Percentiles rank a stretch among this genome's conserved stretches.
phyloP scores from a whole-genome alignment of 1,140 invertebrate species.

The Harpegnathos saltator region DNA sequence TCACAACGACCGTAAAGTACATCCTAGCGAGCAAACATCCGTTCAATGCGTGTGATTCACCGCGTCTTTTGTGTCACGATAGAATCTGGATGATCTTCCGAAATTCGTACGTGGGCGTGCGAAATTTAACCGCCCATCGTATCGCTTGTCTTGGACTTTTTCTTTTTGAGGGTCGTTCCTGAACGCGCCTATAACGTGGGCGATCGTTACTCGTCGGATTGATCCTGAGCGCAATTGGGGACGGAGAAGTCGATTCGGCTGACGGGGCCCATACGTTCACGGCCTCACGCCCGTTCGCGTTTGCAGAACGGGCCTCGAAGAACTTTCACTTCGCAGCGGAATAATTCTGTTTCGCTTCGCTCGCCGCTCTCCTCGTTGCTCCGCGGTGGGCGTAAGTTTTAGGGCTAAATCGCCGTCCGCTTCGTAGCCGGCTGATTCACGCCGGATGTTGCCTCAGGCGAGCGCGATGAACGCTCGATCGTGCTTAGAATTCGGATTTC shows the following conservation, averaged over 20 bases:
- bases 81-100: constrained; percentile 9
- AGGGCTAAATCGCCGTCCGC: constrained; percentile 68
- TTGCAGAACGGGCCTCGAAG: constrained; percentile 50
- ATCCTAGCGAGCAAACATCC: no score
- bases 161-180: no score
- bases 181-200: no score
- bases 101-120: neutral
- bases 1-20: no score
- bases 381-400: constrained; percentile 75
- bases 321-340: constrained; percentile 77
- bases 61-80: no score
- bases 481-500: constrained; percentile 73
- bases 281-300: constrained; percentile 58
- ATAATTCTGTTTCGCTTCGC: constrained; percentile 74
- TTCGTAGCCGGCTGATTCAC: constrained; percentile 78
- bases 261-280: constrained; percentile 31
- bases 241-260: constrained; percentile 32
- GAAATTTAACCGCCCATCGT: neutral
- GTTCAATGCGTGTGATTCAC: no score
- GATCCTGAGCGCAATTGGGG: neutral
- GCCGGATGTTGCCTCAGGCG: constrained; percentile 79
- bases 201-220: neutral
- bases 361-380: constrained; percentile 73
- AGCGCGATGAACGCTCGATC: constrained; percentile 62
- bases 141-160: neutral